These are phyloP conservation scores for Ypsolopha sequella DNA, from an alignment of 2,888 invertebrate genomes.

Conservation along the genomic window DNA sequence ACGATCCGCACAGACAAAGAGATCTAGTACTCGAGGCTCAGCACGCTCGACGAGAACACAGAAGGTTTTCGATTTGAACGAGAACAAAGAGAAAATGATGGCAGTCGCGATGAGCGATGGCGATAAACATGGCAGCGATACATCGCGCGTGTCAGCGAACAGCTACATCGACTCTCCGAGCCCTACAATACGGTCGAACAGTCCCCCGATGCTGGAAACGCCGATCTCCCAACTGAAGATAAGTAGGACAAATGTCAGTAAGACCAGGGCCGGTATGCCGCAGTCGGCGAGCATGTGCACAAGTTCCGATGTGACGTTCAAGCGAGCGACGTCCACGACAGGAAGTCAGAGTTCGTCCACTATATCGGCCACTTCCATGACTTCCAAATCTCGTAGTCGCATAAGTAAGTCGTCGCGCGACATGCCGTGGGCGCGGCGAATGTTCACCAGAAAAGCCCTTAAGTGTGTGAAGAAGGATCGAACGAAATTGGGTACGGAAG, in stretches of 20 bases:
- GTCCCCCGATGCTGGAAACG: conserved; percentile 48
- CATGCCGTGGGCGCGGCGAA: conserved; percentile 42
- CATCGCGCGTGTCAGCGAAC: conserved; percentile 12
- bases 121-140: conserved; percentile 19
- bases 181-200: conserved; percentile 17
- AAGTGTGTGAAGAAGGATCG: too few species aligned
- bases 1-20: too few species aligned
- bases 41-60: conserved; percentile 19
- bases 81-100: conserved; percentile 48
- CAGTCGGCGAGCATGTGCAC: conserved; percentile 20
- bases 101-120: conserved; percentile 30
- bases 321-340: conserved; percentile 9
- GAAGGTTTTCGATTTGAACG: conserved; percentile 50
- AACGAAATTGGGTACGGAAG: too few species aligned
- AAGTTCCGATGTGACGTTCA: conserved; percentile 22
- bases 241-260: conserved; percentile 22
- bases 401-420: conserved; percentile 24
- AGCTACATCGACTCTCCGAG: conserved; percentile 6
- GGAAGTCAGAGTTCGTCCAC: not conserved
- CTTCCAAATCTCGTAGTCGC: conserved; percentile 23
- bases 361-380: conserved; percentile 21
- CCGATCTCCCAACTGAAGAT: conserved; percentile 41
- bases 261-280: conserved; percentile 18
- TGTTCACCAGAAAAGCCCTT: conserved; percentile 20
- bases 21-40: not conserved